A percentile compares a stretch with the other conserved stretches of the same genome.
These are phyloP conservation scores for Eutrigla gurnardus DNA, from an alignment of 2,797 vertebrate genomes.

Conservation along the genomic window DNA sequence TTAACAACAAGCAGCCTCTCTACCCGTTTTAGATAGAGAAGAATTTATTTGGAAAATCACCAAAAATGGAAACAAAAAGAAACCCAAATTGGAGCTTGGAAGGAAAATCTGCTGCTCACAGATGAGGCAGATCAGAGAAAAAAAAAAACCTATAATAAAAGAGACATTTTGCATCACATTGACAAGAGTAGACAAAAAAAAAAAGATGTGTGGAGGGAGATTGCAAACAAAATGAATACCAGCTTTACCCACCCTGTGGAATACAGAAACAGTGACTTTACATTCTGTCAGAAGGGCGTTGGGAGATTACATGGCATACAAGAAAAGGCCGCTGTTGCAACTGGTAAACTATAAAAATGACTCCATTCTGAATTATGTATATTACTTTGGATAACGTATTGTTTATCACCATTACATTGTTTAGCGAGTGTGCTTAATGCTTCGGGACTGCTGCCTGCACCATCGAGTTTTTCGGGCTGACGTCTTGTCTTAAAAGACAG, in stretches of 20 bases:
- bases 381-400: conserved; percentile 64
- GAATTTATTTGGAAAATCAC: conserved; percentile 27
- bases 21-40: conserved; percentile 38
- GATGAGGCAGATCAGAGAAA: conserved; percentile 35
- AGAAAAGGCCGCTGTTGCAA: conserved; percentile 57
- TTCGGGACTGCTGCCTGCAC: conserved; percentile 48
- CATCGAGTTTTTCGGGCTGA: conserved; percentile 56
- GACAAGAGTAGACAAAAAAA: conserved; percentile 54
- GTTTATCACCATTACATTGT: conserved; percentile 67
- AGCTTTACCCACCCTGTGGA: conserved; percentile 62
- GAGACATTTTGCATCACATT: conserved; percentile 50
- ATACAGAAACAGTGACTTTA: conserved; percentile 69
- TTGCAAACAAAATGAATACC: conserved; percentile 72
- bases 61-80: conserved; percentile 56
- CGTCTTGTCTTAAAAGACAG: conserved; percentile 44
- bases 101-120: conserved; percentile 40
- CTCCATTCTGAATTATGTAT: conserved; percentile 72
- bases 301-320: conserved; percentile 65
- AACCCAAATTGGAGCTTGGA: conserved; percentile 47
- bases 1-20: conserved; percentile 44
- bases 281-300: conserved; percentile 72
- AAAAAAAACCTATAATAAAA: conserved; percentile 47
- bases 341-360: conserved; percentile 67
- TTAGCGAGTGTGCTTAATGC: conserved; percentile 61
- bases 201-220: conserved; percentile 66